A percentile compares a stretch with the other conserved stretches of the same genome.
Conservation (phyloP, 2,888 invertebrate genomes). For the Dynastes tityus region DNA sequence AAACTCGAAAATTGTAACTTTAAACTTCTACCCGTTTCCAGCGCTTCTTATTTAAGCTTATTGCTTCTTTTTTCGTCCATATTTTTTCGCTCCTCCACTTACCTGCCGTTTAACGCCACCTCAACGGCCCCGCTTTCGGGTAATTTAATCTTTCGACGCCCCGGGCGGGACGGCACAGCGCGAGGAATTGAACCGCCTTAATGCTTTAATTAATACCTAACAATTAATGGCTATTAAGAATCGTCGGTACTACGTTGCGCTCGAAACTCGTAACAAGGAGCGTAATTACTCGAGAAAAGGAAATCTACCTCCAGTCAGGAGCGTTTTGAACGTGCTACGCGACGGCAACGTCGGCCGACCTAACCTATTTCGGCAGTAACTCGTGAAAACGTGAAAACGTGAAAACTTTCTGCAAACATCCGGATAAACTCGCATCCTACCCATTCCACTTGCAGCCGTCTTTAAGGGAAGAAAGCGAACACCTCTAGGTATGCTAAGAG, state of each 20-base stretch:
- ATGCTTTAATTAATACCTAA: constrained; percentile 60
- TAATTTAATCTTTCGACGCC: constrained; percentile 49
- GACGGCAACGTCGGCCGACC: constrained; percentile 36
- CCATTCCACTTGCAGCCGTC: background rate
- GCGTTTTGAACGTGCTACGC: constrained; percentile 47
- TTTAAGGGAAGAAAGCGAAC: background rate
- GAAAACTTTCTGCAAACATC: constrained; percentile 66
- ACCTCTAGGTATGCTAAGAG: constrained; percentile 8
- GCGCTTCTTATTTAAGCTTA: too few relatives aligned
- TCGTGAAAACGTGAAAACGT: constrained; percentile 64
- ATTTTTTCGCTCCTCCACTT: constrained; percentile 3
- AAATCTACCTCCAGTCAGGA: constrained; percentile 49
- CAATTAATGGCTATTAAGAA: constrained; percentile 65
- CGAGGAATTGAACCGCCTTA: constrained; percentile 57
- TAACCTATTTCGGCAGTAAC: constrained; percentile 66
- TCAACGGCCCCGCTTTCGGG: constrained; percentile 44
- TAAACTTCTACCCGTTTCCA: too few relatives aligned
- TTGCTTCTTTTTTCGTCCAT: background rate
- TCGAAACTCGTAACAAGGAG: constrained; percentile 60
- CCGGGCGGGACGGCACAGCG: constrained; percentile 13
- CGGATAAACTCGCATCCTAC: constrained; percentile 62
- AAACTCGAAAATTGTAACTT: too few relatives aligned
- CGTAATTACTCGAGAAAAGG: constrained; percentile 62
- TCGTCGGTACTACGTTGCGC: constrained; percentile 54
- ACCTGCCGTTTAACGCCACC: constrained; percentile 17